Conservation (phyloP, 2,888 invertebrate genomes). For the Sycophila texana region DNA sequence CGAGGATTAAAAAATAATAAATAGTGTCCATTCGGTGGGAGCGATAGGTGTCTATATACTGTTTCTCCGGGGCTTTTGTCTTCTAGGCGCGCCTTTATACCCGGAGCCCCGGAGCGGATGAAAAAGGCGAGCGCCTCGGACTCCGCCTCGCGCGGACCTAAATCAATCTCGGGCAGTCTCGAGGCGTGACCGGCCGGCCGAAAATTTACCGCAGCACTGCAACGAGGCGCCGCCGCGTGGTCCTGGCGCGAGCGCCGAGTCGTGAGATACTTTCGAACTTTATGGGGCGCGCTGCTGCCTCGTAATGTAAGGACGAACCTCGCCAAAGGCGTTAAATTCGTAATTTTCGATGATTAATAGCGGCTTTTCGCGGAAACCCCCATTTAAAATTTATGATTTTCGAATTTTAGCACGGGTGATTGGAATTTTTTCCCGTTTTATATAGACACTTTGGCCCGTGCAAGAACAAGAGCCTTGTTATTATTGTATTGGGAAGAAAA, state of each 20-base stretch:
- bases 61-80: slow-evolving; percentile 27
- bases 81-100: slow-evolving; percentile 2
- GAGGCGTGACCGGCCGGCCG: slow-evolving; percentile 52
- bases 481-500: too few relatives aligned
- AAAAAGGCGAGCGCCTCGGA: slow-evolving; percentile 24
- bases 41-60: background rate
- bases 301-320: background rate
- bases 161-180: slow-evolving; percentile 48
- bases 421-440: too few relatives aligned
- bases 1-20: too few relatives aligned
- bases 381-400: too few relatives aligned
- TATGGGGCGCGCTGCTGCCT: slow-evolving; percentile 15
- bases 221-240: slow-evolving; percentile 4
- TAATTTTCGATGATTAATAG: slow-evolving; percentile 45
- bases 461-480: too few relatives aligned
- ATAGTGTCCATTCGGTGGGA: background rate
- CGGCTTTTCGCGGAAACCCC: slow-evolving; percentile 22
- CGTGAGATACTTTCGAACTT: slow-evolving; percentile 39
- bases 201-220: slow-evolving; percentile 37
- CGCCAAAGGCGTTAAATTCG: slow-evolving; percentile 50
- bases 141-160: slow-evolving; percentile 43
- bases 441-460: too few relatives aligned
- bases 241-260: background rate
- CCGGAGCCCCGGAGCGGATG: background rate
- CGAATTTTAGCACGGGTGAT: too few relatives aligned